These are phyloP conservation scores for Clarias macrocephalus DNA, from an alignment of 2,113 vertebrate species.

Conservation along the genomic window DNA sequence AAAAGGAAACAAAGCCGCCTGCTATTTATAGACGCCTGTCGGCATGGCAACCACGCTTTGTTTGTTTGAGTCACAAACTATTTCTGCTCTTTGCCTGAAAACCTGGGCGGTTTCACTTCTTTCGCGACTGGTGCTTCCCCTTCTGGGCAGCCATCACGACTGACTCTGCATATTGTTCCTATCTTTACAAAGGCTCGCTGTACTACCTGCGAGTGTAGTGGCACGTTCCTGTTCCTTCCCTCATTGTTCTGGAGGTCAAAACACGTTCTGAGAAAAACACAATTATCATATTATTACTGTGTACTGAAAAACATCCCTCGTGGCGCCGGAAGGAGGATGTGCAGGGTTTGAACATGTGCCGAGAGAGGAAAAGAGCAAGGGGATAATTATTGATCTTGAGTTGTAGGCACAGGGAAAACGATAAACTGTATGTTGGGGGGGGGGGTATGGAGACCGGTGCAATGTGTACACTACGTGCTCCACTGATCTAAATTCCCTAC, in stretches of 20 bases:
- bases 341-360: slow-evolving; percentile 6
- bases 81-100: slow-evolving; percentile 52
- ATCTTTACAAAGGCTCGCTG: not conserved
- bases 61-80: slow-evolving; percentile 59
- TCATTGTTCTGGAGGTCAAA: slow-evolving; percentile 5
- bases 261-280: slow-evolving; percentile 2
- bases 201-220: not conserved
- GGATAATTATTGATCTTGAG: not conserved
- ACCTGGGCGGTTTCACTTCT: slow-evolving; percentile 49
- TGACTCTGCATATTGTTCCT: not conserved
- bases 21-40: slow-evolving; percentile 59
- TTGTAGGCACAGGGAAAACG: not conserved
- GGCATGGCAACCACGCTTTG: slow-evolving; percentile 59
- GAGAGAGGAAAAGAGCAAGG: not conserved
- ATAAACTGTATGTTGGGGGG: no score
- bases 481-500: not conserved
- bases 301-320: not conserved
- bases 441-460: no score
- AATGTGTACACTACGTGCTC: not conserved
- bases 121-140: slow-evolving; percentile 27
- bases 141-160: slow-evolving; percentile 21
- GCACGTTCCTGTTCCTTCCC: not conserved
- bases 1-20: slow-evolving; percentile 10
- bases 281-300: slow-evolving; percentile 6
- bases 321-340: not conserved